Conservation (phyloP, 2,888 invertebrate species). For the Scrobipalpa costella region DNA sequence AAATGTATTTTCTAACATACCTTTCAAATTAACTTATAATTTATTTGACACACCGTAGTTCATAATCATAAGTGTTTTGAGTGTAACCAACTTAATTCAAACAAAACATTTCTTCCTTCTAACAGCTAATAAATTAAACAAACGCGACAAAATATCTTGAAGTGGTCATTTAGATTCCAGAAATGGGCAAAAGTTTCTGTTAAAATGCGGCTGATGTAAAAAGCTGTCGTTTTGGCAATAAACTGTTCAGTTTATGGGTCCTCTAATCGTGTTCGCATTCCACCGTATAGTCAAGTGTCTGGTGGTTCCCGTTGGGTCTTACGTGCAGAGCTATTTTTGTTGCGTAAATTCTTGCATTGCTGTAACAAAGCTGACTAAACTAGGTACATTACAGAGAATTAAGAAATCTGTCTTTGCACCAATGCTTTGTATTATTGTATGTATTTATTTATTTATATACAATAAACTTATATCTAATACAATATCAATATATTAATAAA, state of each 20-base stretch:
- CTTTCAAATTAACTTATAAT: slow-evolving; percentile 2
- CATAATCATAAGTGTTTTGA: background rate
- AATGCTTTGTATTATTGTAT: no score
- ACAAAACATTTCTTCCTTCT: background rate
- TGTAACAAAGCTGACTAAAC: no score
- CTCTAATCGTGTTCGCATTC: slow-evolving; percentile 26
- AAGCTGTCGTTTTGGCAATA: slow-evolving; percentile 54
- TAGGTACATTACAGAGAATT: no score
- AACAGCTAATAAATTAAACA: slow-evolving; percentile 27
- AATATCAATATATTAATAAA: no score
- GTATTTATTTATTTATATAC: no score
- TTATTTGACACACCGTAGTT: background rate
- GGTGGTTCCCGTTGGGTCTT: background rate
- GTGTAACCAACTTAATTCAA: background rate
- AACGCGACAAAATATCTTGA: slow-evolving; percentile 32
- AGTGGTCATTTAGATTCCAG: slow-evolving; percentile 28
- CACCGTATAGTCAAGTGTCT: slow-evolving; percentile 9
- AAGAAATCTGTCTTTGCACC: no score
- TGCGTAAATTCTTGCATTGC: no score
- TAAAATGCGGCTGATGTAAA: slow-evolving; percentile 8
- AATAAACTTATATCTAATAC: no score
- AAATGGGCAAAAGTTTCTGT: slow-evolving; percentile 7
- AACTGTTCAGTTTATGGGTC: slow-evolving; percentile 58
- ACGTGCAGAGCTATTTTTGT: background rate
- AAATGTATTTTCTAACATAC: no score